Evolutionary conservation across 2,113 vertebrate species (phyloP), one percentile per base, ranked within the genome.

Genomic region (Gnathonemus echidnorhynchus): DNA sequence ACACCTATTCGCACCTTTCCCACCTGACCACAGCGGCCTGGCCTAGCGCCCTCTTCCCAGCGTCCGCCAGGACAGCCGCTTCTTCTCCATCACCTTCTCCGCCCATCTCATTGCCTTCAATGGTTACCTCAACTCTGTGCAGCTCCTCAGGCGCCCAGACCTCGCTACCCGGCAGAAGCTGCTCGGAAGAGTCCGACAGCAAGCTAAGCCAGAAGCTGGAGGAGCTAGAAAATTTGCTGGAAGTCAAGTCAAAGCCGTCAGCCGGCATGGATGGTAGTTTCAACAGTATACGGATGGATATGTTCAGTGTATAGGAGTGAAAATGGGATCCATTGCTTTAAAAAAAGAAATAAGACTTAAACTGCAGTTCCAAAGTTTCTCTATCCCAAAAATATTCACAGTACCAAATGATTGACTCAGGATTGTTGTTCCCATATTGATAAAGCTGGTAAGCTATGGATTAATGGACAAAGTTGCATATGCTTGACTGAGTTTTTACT

Each of bases 331-430:
- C 98, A 98, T 98, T 88, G 99, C 98, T 97, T 98, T 98, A 98
- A 97, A 97, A 94, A 90, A 92, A 94, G 91, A 97, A 94, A 94
- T 96, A 98, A 98, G 97, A 98, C 97, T 99, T 99, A 98, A 99
- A 99, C 98, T 98, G 97, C 98, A 99, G 98, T 99, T 99, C 98
- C 98, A 99, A 99, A 99, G 98, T 98, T 99, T 99, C 98, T 99
- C 98, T 99, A 99, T 98, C 98, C 98, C 98, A 99, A 99, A 99
- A 99, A 99, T 99, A 99, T 97, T 88, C 98, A 99, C 98, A 99
- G 98, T 98, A 99, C 98, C 98, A 99, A 99, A 99, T 99, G 98
- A 99, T 98, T 99, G 98, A 99, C 98, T 99, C 98, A 99, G 98
- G 98, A 99, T 99, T 99, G 98, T 98, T 98, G 98, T 99, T 98